Percentiles rank a stretch among this genome's conserved stretches.
phyloP scores from a whole-genome alignment of 1,140 invertebrate genomes.

The Helicoverpa armigera region DNA sequence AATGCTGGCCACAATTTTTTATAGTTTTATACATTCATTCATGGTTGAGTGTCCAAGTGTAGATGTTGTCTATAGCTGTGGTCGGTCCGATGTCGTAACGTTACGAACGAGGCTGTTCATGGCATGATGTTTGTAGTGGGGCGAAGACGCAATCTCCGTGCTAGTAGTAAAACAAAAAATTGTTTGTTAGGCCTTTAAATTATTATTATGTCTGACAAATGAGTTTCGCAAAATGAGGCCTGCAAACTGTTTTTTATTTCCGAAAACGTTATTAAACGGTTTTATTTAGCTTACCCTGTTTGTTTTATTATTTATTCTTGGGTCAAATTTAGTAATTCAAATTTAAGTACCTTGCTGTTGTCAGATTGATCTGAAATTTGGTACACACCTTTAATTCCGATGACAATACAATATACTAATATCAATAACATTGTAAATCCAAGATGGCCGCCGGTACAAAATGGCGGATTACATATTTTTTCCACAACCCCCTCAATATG shows the following conservation, averaged over 20 bases:
- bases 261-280: too few species aligned
- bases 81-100: background rate
- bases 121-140: constrained; percentile 17
- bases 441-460: too few species aligned
- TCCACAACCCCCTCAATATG: too few species aligned
- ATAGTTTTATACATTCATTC: constrained; percentile 14
- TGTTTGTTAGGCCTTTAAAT: background rate
- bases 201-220: background rate
- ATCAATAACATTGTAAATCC: too few species aligned
- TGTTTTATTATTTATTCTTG: too few species aligned
- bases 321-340: too few species aligned
- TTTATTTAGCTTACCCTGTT: too few species aligned
- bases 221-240: background rate
- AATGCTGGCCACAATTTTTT: background rate
- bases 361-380: too few species aligned
- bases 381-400: too few species aligned
- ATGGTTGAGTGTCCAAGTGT: constrained; percentile 12
- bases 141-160: constrained; percentile 3
- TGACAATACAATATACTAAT: too few species aligned
- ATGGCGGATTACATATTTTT: too few species aligned
- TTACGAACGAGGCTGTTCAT: constrained; percentile 21
- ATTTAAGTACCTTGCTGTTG: too few species aligned
- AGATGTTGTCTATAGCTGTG: background rate
- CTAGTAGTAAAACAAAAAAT: constrained; percentile 7
- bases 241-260: background rate